A percentile compares a stretch with the other conserved stretches of the same genome.
These are phyloP conservation scores for Columba guinea DNA, from an alignment of 2,797 vertebrate genomes.

Conservation along the genomic window DNA sequence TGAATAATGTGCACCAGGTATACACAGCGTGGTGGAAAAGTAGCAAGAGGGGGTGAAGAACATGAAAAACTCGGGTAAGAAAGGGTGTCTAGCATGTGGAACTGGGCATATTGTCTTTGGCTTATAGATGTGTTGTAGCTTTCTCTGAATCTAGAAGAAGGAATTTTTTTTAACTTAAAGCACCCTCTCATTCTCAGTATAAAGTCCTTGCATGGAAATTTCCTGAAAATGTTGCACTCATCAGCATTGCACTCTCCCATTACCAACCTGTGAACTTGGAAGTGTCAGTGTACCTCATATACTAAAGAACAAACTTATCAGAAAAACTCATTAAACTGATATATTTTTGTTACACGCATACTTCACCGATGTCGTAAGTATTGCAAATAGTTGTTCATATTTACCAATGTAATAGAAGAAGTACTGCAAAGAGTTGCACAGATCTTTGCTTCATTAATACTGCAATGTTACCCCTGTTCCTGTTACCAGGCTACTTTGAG, in stretches of 20 bases:
- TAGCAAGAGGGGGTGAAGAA: background rate
- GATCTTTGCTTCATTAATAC: background rate
- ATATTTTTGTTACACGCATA: background rate
- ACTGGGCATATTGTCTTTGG: background rate
- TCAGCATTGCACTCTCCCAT: background rate
- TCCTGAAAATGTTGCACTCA: background rate
- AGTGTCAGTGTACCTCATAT: background rate
- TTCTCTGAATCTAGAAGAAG: background rate
- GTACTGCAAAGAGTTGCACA: too few relatives aligned
- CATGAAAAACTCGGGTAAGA: background rate
- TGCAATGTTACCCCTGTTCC: background rate
- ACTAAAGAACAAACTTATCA: background rate
- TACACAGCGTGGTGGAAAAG: background rate
- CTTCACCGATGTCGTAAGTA: background rate
- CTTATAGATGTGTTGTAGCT: background rate
- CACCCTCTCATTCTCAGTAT: background rate
- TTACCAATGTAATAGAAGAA: too few relatives aligned
- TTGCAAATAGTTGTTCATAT: background rate
- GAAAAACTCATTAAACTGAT: background rate
- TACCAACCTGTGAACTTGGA: background rate
- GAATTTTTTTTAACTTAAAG: background rate
- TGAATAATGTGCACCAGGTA: background rate
- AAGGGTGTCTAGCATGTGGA: background rate
- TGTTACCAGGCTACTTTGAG: background rate
- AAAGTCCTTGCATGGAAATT: background rate